Evolutionary conservation across 2,797 vertebrate genomes (phyloP).

Genomic region (Lagodon rhomboides): DNA sequence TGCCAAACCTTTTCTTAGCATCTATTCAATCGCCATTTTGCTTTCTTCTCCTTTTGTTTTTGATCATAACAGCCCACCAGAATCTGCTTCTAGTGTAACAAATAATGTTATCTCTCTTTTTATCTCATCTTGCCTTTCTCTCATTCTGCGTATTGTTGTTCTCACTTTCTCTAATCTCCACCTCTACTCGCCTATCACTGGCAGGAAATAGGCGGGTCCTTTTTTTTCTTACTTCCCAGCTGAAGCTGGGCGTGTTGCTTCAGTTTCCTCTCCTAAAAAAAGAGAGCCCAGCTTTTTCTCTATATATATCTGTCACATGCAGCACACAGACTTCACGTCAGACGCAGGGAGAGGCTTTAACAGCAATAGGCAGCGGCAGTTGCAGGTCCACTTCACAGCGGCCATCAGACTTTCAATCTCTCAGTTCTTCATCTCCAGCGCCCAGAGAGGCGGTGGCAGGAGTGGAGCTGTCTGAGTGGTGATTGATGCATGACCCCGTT

Average conservation of each 20-base stretch:
- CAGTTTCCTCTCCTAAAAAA: slow-evolving; percentile 75
- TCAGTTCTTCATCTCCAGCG: slow-evolving; percentile 9
- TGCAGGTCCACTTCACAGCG: neutral
- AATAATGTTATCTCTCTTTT: neutral
- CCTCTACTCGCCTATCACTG: slow-evolving; percentile 48
- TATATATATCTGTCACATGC: slow-evolving; percentile 26
- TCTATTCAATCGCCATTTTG: neutral
- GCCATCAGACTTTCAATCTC: slow-evolving; percentile 23
- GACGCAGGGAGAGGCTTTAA: neutral
- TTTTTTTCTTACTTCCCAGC: slow-evolving; percentile 64
- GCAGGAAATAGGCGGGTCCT: slow-evolving; percentile 74
- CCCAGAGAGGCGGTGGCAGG: slow-evolving; percentile 17
- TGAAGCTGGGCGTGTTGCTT: slow-evolving; percentile 69
- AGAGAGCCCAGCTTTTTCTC: slow-evolving; percentile 9
- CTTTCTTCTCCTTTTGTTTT: slow-evolving; percentile 11
- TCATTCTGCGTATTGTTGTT: slow-evolving; percentile 25
- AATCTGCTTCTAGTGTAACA: neutral
- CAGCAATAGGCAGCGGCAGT: neutral
- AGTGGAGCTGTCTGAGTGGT: slow-evolving; percentile 30
- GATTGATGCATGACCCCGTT: slow-evolving; percentile 52
- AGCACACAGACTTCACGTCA: slow-evolving; percentile 2
- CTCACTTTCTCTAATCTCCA: slow-evolving; percentile 46
- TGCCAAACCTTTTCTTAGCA: neutral
- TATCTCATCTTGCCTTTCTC: neutral
- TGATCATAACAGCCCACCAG: neutral